These are phyloP conservation scores for Cyrtonyx montezumae DNA, from an alignment of 2,113 vertebrate genomes.

Conservation along the genomic window DNA sequence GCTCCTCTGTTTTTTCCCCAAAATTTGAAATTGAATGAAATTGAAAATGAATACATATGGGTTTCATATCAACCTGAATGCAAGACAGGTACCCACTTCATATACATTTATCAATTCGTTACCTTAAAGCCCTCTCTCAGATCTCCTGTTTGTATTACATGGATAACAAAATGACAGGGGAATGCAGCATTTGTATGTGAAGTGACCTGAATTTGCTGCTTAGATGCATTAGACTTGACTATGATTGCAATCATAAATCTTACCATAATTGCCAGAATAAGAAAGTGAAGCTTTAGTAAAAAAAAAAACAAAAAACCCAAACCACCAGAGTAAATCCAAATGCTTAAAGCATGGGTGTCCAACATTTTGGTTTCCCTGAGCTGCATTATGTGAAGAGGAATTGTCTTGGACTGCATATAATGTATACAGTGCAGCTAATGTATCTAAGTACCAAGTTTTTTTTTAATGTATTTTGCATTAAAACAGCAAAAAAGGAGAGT, in stretches of 20 bases:
- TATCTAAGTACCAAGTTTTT: too few species aligned
- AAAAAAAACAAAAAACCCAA: too few species aligned
- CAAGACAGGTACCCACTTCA: neutral
- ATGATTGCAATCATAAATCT: neutral
- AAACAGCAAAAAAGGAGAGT: too few species aligned
- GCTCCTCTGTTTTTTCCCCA: rapidly evolving
- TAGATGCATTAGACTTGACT: neutral
- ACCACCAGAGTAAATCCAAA: too few species aligned
- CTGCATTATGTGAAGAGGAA: too few species aligned
- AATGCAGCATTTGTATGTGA: neutral
- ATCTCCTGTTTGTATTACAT: neutral
- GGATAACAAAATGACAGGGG: neutral
- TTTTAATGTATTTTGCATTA: too few species aligned
- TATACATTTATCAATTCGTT: neutral
- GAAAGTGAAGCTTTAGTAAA: too few species aligned
- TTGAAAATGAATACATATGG: neutral
- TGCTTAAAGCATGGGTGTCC: too few species aligned
- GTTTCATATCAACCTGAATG: neutral
- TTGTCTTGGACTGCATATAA: too few species aligned
- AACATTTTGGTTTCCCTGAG: too few species aligned
- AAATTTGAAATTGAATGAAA: neutral
- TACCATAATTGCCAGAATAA: neutral
- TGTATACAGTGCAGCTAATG: too few species aligned
- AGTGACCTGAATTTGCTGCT: neutral
- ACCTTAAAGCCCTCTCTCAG: neutral